Percentiles rank a stretch among this genome's conserved stretches.
phyloP scores from a whole-genome alignment of 2,888 invertebrate genomes.

The Eupithecia centaureata region DNA sequence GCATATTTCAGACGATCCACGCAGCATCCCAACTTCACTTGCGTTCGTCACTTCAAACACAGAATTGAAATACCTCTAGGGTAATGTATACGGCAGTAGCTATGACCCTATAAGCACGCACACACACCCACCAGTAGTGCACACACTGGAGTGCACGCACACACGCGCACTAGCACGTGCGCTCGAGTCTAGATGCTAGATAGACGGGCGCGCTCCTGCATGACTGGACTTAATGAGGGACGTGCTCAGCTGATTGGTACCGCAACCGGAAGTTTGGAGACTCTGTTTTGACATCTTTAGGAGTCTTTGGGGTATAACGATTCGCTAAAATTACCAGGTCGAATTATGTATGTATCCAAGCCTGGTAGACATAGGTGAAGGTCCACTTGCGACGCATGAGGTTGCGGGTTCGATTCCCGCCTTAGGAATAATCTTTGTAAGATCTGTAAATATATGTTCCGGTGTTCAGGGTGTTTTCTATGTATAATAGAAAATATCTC shows the following conservation, averaged over 20 bases:
- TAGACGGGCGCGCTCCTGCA: constrained; percentile 15
- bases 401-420: too few species aligned
- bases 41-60: not conserved
- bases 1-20: not conserved
- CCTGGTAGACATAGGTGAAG: too few species aligned
- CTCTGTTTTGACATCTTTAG: not conserved
- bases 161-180: constrained; percentile 39
- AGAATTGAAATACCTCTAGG: not conserved
- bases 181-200: constrained; percentile 42
- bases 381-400: too few species aligned
- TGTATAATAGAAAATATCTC: too few species aligned
- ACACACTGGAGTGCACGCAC: constrained; percentile 20
- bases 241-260: constrained; percentile 26
- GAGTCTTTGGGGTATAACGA: not conserved
- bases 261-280: constrained; percentile 23
- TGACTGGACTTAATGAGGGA: constrained; percentile 31
- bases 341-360: too few species aligned
- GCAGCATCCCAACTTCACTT: not conserved
- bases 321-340: too few species aligned
- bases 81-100: not conserved
- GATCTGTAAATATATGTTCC: too few species aligned
- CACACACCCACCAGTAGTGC: constrained; percentile 7
- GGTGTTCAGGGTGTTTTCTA: too few species aligned
- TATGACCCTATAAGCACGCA: constrained; percentile 28
- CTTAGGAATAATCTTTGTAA: too few species aligned